These are phyloP conservation scores for Centropyge bicolor DNA, from an alignment of 2,797 vertebrate genomes.

Conservation along the genomic window DNA sequence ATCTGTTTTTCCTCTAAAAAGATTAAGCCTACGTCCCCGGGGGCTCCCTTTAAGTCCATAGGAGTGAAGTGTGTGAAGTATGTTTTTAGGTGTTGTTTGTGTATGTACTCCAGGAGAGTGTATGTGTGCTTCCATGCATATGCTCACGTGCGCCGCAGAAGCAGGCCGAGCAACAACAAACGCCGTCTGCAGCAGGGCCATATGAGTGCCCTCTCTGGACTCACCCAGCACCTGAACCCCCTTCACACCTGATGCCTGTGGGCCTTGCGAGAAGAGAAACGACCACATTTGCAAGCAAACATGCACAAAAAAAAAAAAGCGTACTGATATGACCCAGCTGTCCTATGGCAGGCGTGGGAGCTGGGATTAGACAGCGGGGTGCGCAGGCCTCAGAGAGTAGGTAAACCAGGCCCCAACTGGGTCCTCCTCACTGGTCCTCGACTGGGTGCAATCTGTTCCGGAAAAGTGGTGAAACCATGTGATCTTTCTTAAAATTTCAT, in stretches of 20 bases:
- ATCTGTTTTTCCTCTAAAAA: conserved; percentile 66
- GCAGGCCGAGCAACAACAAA: conserved; percentile 76
- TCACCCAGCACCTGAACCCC: conserved; percentile 81
- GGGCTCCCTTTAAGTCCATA: conserved; percentile 43
- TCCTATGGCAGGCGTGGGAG: conserved; percentile 22
- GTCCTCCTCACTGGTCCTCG: conserved; percentile 60
- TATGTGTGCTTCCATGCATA: conserved; percentile 33
- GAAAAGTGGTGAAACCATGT: conserved; percentile 26
- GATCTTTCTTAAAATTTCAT: conserved; percentile 26
- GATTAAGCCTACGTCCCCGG: conserved; percentile 58
- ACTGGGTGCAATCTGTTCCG: conserved; percentile 67
- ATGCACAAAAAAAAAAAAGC: not conserved
- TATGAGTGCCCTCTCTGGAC: conserved; percentile 69
- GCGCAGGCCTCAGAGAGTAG: conserved; percentile 16
- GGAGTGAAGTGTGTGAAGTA: conserved; percentile 59
- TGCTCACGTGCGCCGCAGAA: conserved; percentile 63
- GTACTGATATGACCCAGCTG: conserved; percentile 46
- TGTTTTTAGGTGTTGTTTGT: conserved; percentile 60
- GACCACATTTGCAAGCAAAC: conserved; percentile 22
- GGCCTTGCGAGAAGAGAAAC: conserved; percentile 38
- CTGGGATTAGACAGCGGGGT: conserved; percentile 40
- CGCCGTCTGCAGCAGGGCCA: conserved; percentile 63
- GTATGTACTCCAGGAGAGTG: conserved; percentile 8
- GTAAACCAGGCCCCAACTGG: conserved; percentile 57
- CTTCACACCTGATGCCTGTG: conserved; percentile 81